Evolutionary conservation across 1,140 invertebrate species (phyloP).

Genomic region (Macrocentrus cingulum): DNA sequence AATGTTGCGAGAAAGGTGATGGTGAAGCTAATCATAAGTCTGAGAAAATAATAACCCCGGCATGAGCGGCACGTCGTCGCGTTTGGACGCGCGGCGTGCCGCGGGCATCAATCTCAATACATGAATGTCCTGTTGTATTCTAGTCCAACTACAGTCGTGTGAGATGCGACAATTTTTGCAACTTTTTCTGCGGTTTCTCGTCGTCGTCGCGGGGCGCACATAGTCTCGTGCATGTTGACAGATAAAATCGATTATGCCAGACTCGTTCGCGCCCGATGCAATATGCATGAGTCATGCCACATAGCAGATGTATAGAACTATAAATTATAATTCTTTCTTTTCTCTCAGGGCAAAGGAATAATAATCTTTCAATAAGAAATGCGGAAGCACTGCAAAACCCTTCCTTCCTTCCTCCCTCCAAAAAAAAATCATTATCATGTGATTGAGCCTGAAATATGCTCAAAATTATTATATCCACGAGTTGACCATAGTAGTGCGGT

Average conservation of each 20-base stretch:
- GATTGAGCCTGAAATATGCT: no score
- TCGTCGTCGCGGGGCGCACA: constrained; percentile 2
- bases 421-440: constrained; percentile 6
- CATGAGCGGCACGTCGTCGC: no score
- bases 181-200: constrained; percentile 2
- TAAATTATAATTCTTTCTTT: not conserved
- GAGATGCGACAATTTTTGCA: constrained; percentile 10
- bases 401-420: not conserved
- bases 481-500: constrained; percentile 1
- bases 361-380: constrained; percentile 21
- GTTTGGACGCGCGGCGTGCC: no score
- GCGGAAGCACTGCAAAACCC: not conserved
- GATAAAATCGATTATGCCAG: constrained; percentile 33
- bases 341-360: no score
- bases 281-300: constrained; percentile 30
- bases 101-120: no score
- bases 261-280: constrained; percentile 28
- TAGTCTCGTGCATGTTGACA: constrained; percentile 15
- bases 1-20: not conserved
- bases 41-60: no score
- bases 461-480: not conserved
- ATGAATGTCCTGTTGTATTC: no score
- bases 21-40: not conserved
- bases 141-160: no score
- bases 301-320: constrained; percentile 12